Evolutionary conservation across 2,113 vertebrate genomes (phyloP), one percentile per base, ranked within the genome.

Genomic region (Toxotes chatareus): DNA sequence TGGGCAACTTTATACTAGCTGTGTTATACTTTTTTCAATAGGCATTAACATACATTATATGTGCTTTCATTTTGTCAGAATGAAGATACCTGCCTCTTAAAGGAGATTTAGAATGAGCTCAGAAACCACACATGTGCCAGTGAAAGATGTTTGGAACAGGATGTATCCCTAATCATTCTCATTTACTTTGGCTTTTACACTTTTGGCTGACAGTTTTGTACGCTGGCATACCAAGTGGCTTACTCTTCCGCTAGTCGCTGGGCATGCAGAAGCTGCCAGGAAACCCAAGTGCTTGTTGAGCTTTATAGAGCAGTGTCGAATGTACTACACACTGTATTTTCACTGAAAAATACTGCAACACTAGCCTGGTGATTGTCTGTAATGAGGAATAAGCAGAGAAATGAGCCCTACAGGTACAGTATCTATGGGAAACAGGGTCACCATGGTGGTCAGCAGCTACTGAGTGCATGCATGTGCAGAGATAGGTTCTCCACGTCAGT

Each of bases 211-310:
- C 85, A 81, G 72, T 86, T 85, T 55, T 80, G 65, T 87, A 74
- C 62, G 49, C 86, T 90, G 82, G 83, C 88, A 91, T 86, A 91
- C 91, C 89, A 91, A 91, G 92, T 87, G 91, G 86, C 80, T 82
- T 67, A 76, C 87, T 91, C 89, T 87, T 86, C 83, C 81, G 68
- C 79, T 74, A 76, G 86, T 79, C 46, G n/a, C 68, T 27, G 73
- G 75, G 83, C 74, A 76, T 71, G 73, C 71, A 83, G 70, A 59
- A 53, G 76, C 77, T 88, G 89, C 85, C 91, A 86, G 79, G 67
- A 89, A 87, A 82, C 80, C 72, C 69, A 74, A 92, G 85, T 84
- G 91, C 87, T 86, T 72, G 76, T 79, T 76, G 86, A 86, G 77
- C 80, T 92, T 87, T 83, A 80, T 49, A 73, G 66, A 84, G 87